A percentile compares a stretch with the other conserved stretches of the same genome.
phyloP scores from a whole-genome alignment of 2,113 vertebrate species.

The Balaeniceps rex region DNA sequence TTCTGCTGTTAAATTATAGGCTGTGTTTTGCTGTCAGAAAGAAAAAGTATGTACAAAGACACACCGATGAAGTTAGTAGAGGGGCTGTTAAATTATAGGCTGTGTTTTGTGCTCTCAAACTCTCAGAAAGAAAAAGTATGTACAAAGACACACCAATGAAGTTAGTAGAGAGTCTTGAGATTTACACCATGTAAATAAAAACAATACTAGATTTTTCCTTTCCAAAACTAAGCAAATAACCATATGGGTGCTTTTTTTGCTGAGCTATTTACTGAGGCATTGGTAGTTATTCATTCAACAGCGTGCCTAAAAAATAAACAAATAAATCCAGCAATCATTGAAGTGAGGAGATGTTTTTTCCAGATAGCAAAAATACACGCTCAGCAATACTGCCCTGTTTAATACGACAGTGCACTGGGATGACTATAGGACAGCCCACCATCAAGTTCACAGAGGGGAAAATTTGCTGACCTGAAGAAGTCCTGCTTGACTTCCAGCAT shows the following conservation, averaged over 20 bases:
- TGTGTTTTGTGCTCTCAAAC: no score
- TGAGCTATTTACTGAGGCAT: conserved; percentile 28
- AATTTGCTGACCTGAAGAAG: neutral
- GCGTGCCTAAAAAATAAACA: conserved; percentile 33
- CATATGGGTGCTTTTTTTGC: neutral
- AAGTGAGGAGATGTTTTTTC: neutral
- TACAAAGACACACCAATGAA: neutral
- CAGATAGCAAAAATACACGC: neutral
- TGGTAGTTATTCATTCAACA: conserved; percentile 42
- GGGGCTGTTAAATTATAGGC: neutral
- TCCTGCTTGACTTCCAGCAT: neutral
- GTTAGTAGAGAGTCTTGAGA: neutral
- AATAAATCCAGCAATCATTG: conserved; percentile 7
- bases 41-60: neutral
- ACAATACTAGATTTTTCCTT: neutral
- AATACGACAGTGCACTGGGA: neutral
- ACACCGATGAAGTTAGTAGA: neutral
- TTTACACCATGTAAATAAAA: neutral
- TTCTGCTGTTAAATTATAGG: neutral
- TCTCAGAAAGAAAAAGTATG: neutral
- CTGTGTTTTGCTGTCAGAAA: neutral
- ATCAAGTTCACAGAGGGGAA: neutral
- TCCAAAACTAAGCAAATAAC: conserved; percentile 34
- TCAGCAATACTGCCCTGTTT: neutral
- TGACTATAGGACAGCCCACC: neutral